Evolutionary conservation across 2,113 vertebrate species (phyloP).

Genomic region (Quiscalus mexicanus): DNA sequence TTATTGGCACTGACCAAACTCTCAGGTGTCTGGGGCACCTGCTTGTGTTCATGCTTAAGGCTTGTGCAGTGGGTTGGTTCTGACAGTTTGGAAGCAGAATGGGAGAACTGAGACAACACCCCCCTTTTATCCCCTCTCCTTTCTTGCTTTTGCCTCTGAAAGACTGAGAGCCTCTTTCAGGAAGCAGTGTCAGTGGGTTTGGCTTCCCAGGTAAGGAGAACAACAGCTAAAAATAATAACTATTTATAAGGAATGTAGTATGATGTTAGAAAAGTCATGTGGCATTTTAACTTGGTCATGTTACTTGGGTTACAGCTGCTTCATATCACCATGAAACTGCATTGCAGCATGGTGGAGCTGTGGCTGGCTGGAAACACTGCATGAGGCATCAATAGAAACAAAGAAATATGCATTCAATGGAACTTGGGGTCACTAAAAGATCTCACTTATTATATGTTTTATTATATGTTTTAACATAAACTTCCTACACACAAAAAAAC

Average conservation of each 20-base stretch:
- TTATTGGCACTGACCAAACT: constrained; percentile 43
- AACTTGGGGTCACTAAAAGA: not conserved
- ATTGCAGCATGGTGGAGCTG: not conserved
- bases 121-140: no score
- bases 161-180: not conserved
- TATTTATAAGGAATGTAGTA: not conserved
- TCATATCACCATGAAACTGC: not conserved
- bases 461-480: not conserved
- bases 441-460: not conserved
- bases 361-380: not conserved
- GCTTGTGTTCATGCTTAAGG: not conserved
- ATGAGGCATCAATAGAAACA: not conserved
- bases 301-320: not conserved
- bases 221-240: not conserved
- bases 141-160: not conserved
- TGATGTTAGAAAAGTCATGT: not conserved
- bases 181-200: not conserved
- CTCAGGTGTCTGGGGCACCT: constrained; percentile 42
- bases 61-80: not conserved
- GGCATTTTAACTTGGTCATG: not conserved
- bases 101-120: not conserved
- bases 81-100: not conserved
- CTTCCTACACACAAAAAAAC: not conserved
- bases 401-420: not conserved
- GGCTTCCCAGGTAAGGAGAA: not conserved